Evolutionary conservation across 2,113 vertebrate genomes (phyloP).

Genomic region (Ictalurus furcatus): DNA sequence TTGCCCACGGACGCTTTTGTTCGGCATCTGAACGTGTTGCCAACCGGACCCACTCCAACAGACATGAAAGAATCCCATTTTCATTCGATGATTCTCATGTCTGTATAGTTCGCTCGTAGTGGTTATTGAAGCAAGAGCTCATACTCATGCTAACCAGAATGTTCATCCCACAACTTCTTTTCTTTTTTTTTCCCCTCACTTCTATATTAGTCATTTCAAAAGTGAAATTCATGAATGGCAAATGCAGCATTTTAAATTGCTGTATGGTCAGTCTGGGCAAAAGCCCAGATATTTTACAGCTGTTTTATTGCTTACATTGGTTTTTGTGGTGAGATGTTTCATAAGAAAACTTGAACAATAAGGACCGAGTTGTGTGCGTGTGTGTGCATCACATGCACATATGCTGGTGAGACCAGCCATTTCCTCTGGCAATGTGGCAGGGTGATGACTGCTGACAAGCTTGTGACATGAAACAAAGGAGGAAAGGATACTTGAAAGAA

Average conservation of each 20-base stretch:
- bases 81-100: conserved; percentile 61
- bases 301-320: conserved; percentile 29
- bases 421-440: conserved; percentile 60
- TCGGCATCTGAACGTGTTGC: conserved; percentile 56
- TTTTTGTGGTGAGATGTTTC: conserved; percentile 44
- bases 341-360: conserved; percentile 32
- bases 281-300: conserved; percentile 22
- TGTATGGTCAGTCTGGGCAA: conserved; percentile 15
- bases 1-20: conserved; percentile 62
- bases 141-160: conserved; percentile 25
- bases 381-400: conserved; percentile 27
- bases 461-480: conserved; percentile 59
- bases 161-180: background rate
- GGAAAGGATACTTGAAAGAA: conserved; percentile 68
- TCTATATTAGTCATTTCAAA: conserved; percentile 28
- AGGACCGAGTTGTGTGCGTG: conserved; percentile 2
- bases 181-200: background rate
- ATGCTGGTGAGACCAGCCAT: conserved; percentile 55
- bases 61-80: conserved; percentile 69
- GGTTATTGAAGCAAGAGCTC: conserved; percentile 60
- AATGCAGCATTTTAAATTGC: conserved; percentile 37
- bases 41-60: conserved; percentile 68
- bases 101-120: conserved; percentile 68
- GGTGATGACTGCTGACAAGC: conserved; percentile 58
- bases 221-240: conserved; percentile 43